Base-by-base conservation (phyloP, 1,140 invertebrate species). In the Ooceraea biroi region DNA sequence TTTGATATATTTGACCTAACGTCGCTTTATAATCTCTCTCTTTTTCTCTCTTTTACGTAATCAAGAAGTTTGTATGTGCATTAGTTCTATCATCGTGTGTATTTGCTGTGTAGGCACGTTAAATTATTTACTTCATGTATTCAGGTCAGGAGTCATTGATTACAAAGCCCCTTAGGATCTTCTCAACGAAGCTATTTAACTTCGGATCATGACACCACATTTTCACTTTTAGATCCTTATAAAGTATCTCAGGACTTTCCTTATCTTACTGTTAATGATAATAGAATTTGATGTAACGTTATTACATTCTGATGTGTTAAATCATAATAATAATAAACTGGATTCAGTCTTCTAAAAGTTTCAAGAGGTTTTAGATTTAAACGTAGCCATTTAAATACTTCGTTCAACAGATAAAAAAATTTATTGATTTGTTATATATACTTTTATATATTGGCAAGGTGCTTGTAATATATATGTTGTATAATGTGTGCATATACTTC, bases 91-190 rank as follows among this genome's bases (percentile, higher is more conserved):
- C 66, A 63, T 25, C 19, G 8, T 65, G 41, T 82, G 90, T n/a
- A n/a, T 72, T 63, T 87, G 82, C 87, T 78, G 58, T 52, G 61
- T 84, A 73, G 73, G 82, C 71, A 85, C 85, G 74, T 85, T 82
- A 88, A 90, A 71, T 65, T 84, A 87, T 71, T 76, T 57, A 78
- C 85, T 85, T 83, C 77, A 30, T 71, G 5, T 72, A 91, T 90
- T 66, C 77, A 80, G 89, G 88, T 90, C 88, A 89, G 89, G 88
- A 72, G 88, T 87, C 86, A 85, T 90, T 69, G 86, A 84, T 85
- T 85, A 84, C 80, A 88, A 82, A 85, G 87, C 61, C 25, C 22
- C 5, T 76, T 48, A 60, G 50, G 65, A 61, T 69, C 60, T 25
- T 66, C 27, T 61, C 19, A n/a, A 1, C 25, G 48, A 66, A 36